Evolutionary conservation across 2,113 vertebrate species (phyloP).

Genomic region (Plestiodon gilberti): DNA sequence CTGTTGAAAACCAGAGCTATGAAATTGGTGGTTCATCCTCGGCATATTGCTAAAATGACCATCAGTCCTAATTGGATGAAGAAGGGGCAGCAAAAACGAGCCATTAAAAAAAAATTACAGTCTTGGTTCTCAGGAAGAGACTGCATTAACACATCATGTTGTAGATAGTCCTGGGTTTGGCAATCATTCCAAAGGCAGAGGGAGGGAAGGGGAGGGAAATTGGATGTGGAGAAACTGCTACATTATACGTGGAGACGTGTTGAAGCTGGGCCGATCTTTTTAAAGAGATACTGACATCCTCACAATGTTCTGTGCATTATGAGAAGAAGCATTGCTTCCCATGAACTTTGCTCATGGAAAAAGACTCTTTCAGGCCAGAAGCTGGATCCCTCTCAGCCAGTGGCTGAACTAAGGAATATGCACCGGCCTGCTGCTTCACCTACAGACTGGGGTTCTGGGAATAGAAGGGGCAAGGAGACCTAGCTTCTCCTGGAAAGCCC

Average conservation of each 20-base stretch:
- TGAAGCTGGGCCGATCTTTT: not conserved
- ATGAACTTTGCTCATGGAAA: not conserved
- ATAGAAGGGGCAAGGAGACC: not conserved
- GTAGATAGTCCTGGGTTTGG: not conserved
- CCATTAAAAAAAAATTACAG: not conserved
- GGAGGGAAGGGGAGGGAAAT: not conserved
- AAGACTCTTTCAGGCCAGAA: not conserved
- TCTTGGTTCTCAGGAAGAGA: not conserved
- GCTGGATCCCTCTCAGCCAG: not conserved
- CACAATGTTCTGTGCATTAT: not conserved
- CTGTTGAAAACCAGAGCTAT: not conserved
- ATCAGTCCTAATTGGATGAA: not conserved
- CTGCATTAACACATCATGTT: not conserved
- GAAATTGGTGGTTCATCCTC: not conserved
- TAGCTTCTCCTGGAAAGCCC: not conserved
- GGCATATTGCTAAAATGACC: not conserved
- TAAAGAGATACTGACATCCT: not conserved
- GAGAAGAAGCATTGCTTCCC: not conserved
- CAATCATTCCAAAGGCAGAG: not conserved
- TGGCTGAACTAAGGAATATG: not conserved
- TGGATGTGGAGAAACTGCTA: not conserved
- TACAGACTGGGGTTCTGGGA: not conserved
- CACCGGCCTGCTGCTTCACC: not conserved
- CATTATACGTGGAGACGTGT: not conserved
- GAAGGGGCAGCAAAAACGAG: not conserved